These are phyloP conservation scores for Epistrophella euchroma DNA, from an alignment of 2,888 invertebrate genomes.

Conservation along the genomic window DNA sequence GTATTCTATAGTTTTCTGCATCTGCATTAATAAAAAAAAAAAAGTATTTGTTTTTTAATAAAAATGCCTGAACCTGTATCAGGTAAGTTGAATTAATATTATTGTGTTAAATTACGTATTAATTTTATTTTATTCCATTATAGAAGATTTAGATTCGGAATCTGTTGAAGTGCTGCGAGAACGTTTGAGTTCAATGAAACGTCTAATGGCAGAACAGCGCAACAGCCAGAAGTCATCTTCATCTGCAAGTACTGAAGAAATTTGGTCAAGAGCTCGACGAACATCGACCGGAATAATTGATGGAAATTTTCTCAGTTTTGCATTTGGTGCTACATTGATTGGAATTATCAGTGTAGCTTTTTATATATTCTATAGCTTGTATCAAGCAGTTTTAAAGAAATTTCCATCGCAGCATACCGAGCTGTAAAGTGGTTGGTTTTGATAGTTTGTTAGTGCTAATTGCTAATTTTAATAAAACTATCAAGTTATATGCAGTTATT, in stretches of 20 bases:
- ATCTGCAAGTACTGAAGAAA: slow-evolving; percentile 82
- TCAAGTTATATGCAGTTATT: background rate
- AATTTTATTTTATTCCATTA: background rate
- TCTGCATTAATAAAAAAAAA: slow-evolving; percentile 12
- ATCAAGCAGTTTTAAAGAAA: slow-evolving; percentile 92
- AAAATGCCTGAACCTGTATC: slow-evolving; percentile 69
- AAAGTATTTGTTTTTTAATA: background rate
- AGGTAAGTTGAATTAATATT: slow-evolving; percentile 30
- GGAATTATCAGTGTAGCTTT: slow-evolving; percentile 92
- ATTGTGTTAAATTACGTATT: background rate
- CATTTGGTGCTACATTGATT: slow-evolving; percentile 91
- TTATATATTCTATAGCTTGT: slow-evolving; percentile 93
- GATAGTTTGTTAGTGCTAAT: background rate
- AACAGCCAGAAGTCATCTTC: slow-evolving; percentile 83
- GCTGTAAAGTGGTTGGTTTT: slow-evolving; percentile 85
- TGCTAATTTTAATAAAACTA: background rate
- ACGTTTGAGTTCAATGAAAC: slow-evolving; percentile 91
- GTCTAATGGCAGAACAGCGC: slow-evolving; percentile 89
- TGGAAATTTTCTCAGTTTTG: slow-evolving; percentile 90
- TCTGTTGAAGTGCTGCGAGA: slow-evolving; percentile 92
- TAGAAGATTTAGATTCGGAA: slow-evolving; percentile 85
- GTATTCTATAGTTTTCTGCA: slow-evolving; percentile 33
- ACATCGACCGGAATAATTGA: slow-evolving; percentile 88
- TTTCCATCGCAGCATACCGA: slow-evolving; percentile 93
- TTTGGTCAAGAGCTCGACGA: slow-evolving; percentile 82